Percentiles rank a stretch among this genome's conserved stretches.
Conservation (phyloP, 1,140 invertebrate genomes). For the Agrilus planipennis region DNA sequence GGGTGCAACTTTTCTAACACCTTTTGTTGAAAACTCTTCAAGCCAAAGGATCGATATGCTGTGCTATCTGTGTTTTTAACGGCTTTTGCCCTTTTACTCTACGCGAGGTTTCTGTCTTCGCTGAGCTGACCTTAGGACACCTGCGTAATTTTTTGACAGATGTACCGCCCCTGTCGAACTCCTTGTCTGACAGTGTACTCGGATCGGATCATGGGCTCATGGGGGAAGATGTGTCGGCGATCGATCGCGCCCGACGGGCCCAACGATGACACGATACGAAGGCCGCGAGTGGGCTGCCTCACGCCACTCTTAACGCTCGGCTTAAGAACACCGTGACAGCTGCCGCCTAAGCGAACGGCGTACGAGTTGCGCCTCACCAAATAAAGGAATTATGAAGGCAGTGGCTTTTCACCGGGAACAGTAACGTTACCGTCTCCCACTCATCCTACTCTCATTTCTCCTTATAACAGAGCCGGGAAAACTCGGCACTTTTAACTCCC, state of each 20-base stretch:
- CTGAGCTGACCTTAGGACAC: constrained; percentile 68
- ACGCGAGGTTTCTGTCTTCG: constrained; percentile 74
- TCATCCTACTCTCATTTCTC: constrained; percentile 69
- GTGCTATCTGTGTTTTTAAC: constrained; percentile 57
- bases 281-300: constrained; percentile 12
- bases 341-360: too few relatives aligned
- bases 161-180: constrained; percentile 79
- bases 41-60: constrained; percentile 70
- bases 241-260: too few relatives aligned
- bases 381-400: constrained; percentile 56
- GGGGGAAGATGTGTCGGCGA: too few relatives aligned
- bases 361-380: constrained; percentile 47
- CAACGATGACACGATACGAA: too few relatives aligned
- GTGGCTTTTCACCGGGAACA: constrained; percentile 57
- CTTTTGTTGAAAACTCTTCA: constrained; percentile 65
- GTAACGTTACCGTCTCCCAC: constrained; percentile 49
- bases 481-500: too few relatives aligned
- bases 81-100: constrained; percentile 75
- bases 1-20: constrained; percentile 77
- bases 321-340: too few relatives aligned
- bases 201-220: too few relatives aligned
- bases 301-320: too few relatives aligned
- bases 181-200: constrained; percentile 60
- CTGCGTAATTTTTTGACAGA: constrained; percentile 71
- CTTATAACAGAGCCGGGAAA: too few relatives aligned